Conservation (phyloP, 2,888 invertebrate genomes). For the Agrochola lychnidis region DNA sequence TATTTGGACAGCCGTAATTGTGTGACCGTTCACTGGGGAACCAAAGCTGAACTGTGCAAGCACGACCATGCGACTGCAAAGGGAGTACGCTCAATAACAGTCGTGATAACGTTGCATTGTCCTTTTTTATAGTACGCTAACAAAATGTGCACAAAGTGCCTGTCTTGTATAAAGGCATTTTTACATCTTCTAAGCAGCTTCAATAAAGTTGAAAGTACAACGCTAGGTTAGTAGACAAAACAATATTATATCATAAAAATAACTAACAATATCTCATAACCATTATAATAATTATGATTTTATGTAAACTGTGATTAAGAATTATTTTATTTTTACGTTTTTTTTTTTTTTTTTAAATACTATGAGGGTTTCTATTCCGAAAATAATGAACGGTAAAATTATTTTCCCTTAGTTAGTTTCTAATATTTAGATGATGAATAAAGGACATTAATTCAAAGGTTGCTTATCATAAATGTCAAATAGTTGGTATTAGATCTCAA, state of each 20-base stretch:
- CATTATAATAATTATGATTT: slow-evolving; percentile 45
- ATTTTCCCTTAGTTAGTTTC: slow-evolving; percentile 47
- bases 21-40: neutral
- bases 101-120: neutral
- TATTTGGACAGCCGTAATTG: neutral
- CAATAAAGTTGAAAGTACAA: slow-evolving; percentile 63
- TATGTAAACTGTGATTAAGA: slow-evolving; percentile 58
- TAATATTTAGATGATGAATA: slow-evolving; percentile 28
- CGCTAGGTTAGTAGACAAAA: slow-evolving; percentile 53
- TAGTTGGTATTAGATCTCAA: slow-evolving; percentile 50
- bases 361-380: slow-evolving; percentile 1
- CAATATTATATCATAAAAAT: slow-evolving; percentile 23
- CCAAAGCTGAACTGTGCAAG: neutral
- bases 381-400: slow-evolving; percentile 19
- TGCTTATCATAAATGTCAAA: slow-evolving; percentile 32
- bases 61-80: neutral
- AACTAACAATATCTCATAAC: slow-evolving; percentile 36
- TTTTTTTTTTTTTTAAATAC: neutral
- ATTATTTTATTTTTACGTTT: slow-evolving; percentile 6
- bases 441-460: slow-evolving; percentile 22
- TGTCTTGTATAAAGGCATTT: slow-evolving; percentile 58
- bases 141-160: slow-evolving; percentile 54
- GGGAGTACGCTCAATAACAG: neutral
- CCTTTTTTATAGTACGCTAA: slow-evolving; percentile 18
- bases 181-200: slow-evolving; percentile 58